A percentile compares a stretch with the other conserved stretches of the same genome.
Conservation (phyloP, 2,797 vertebrate species). For the Geotrypetes seraphini region DNA sequence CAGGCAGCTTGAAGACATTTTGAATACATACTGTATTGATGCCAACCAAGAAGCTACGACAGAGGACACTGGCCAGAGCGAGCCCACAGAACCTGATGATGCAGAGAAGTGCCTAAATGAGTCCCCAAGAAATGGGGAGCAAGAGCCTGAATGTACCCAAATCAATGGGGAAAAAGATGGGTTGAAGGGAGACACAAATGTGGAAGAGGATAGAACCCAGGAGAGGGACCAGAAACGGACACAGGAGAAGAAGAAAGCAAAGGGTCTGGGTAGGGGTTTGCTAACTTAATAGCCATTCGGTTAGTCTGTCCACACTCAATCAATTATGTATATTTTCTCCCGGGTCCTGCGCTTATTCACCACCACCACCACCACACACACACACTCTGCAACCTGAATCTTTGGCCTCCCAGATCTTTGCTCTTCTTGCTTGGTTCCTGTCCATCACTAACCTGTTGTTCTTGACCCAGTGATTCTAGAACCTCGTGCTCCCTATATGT, state of each 20-base stretch:
- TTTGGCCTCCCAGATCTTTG: no score
- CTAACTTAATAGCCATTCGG: no score
- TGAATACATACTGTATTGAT: constrained; percentile 84
- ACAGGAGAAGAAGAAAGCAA: constrained; percentile 91
- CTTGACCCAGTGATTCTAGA: no score
- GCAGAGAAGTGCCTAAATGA: constrained; percentile 44
- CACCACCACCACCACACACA: no score
- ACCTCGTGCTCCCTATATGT: no score
- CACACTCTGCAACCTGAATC: no score
- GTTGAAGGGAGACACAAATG: constrained; percentile 34
- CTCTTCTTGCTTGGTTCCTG: no score
- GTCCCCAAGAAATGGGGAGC: constrained; percentile 56
- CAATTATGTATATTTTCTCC: no score
- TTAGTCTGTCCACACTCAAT: no score
- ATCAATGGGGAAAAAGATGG: constrained; percentile 73
- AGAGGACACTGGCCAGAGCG: no score
- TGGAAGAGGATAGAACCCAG: constrained; percentile 46
- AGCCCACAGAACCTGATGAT: constrained; percentile 47
- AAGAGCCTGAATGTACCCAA: constrained; percentile 50
- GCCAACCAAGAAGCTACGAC: constrained; percentile 50
- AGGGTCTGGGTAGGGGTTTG: constrained; percentile 84
- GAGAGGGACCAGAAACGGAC: constrained; percentile 77
- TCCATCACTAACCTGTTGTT: no score
- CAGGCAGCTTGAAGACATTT: constrained; percentile 87
- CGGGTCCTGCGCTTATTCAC: no score